Evolutionary conservation across 1,140 invertebrate genomes (phyloP), one percentile per base, ranked within the genome.

Genomic region (Leptinotarsa undecemlineata): DNA sequence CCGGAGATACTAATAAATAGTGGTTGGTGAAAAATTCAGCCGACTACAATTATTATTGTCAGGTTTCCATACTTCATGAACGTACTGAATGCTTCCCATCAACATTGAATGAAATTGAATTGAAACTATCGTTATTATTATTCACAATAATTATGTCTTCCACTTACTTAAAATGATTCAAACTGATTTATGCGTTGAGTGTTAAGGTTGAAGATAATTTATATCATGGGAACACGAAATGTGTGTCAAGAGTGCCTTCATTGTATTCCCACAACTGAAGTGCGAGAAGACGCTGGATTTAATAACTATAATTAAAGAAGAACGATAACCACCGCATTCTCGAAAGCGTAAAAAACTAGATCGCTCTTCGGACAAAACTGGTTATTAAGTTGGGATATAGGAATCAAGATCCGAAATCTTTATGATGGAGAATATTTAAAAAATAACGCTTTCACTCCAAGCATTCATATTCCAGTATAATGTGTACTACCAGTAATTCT

Each of bases 261-360:
- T 57, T 57, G 51, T 57, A 17, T 57, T 57, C 51, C 17, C 51
- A 57, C 51, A 57, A 14, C 51, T 3, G 51, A 57, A 57, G 51
- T 57, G 51, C 51, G 51, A 14, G 51, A 57, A 57, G 51, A 57
- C n/a, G n/a, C 51, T 57, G 51, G n/a, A 57, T 57, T 17, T 57
- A 57, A 57, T 57, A 57, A 57, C 51, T 57, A 57, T 57, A 57
- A 57, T 57, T 57, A 57, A 5, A 57, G 51, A 57, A 19, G 51
- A 57, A 57, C 51, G 51, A 57, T 57, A 57, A 57, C 51, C 51
- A 57, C 51, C 14, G 51, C 51, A 57, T 57, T 57, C 51, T 57
- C 51, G 51, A 57, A 57, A 57, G 51, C 51, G 15, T 19, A 57
- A 57, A 57, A 57, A 57, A 57, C 51, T 57, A 19, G 51, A 57